Percentiles rank a stretch among this genome's conserved stretches.
Evolutionary conservation across 2,797 vertebrate species (phyloP).

Genomic region (Rhinatrema bivittatum): DNA sequence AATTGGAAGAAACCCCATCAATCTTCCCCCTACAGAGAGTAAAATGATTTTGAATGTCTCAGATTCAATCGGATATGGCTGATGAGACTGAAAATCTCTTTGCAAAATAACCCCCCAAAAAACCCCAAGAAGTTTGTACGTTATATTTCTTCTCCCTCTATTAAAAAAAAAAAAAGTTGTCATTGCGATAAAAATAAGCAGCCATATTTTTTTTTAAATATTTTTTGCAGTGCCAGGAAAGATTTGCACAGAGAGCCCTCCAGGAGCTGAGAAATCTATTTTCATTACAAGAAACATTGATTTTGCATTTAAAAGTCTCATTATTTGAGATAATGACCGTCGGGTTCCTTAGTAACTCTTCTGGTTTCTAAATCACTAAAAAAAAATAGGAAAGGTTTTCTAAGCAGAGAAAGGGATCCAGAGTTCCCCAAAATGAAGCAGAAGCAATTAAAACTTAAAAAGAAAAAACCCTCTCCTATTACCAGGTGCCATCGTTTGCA

Average conservation of each 20-base stretch:
- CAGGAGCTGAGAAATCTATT: conserved; percentile 61
- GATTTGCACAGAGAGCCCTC: conserved; percentile 51
- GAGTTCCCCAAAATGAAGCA: conserved; percentile 18
- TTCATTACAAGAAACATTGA: conserved; percentile 71
- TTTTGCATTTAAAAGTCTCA: conserved; percentile 70
- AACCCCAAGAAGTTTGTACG: too few species aligned
- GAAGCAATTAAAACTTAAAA: conserved; percentile 3
- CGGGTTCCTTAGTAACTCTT: conserved; percentile 59
- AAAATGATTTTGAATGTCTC: too few species aligned
- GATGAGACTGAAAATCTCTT: too few species aligned
- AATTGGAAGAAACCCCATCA: too few species aligned
- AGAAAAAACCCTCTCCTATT: too few species aligned
- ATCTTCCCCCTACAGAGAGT: too few species aligned
- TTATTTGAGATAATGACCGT: conserved; percentile 68
- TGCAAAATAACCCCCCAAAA: too few species aligned
- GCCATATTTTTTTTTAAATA: conserved; percentile 46
- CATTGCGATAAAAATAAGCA: conserved; percentile 42
- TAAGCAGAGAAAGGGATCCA: conserved; percentile 30
- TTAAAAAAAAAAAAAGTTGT: too few species aligned
- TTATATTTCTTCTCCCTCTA: conserved; percentile 52
- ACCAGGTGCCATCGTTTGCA: too few species aligned
- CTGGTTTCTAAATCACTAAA: conserved; percentile 63
- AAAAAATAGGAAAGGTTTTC: too few species aligned
- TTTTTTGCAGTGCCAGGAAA: too few species aligned
- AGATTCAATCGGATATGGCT: too few species aligned